Evolutionary conservation across 1,140 invertebrate genomes (phyloP).

Genomic region (Zeugodacus cucurbitae): DNA sequence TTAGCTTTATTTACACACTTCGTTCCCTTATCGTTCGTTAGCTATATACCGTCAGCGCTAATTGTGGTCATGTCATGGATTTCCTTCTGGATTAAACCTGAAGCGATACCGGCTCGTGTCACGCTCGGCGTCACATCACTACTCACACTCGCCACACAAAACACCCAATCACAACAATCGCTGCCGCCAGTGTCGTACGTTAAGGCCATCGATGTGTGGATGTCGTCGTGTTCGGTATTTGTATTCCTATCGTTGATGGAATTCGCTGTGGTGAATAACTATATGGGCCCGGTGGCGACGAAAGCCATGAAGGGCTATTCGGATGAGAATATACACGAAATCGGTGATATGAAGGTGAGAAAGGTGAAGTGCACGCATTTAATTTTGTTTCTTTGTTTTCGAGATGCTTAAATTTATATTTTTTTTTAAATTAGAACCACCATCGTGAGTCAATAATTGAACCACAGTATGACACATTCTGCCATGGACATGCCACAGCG

Average conservation of each 20-base stretch:
- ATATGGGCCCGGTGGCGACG: slow-evolving; percentile 87
- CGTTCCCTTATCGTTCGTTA: background rate
- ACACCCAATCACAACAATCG: slow-evolving; percentile 90
- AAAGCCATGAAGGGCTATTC: slow-evolving; percentile 92
- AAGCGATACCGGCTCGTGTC: slow-evolving; percentile 78
- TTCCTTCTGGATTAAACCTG: slow-evolving; percentile 93
- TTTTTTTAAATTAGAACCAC: slow-evolving; percentile 55
- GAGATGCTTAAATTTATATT: background rate
- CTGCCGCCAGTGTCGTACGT: slow-evolving; percentile 90
- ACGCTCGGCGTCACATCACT: slow-evolving; percentile 81
- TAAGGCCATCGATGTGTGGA: slow-evolving; percentile 93
- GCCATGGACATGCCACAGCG: slow-evolving; percentile 84
- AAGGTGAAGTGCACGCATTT: background rate
- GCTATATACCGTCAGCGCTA: slow-evolving; percentile 86
- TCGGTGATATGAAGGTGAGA: slow-evolving; percentile 80
- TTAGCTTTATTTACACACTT: background rate
- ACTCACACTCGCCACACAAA: slow-evolving; percentile 87
- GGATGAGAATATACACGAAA: slow-evolving; percentile 82
- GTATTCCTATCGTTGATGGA: slow-evolving; percentile 93
- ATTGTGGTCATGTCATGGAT: slow-evolving; percentile 95
- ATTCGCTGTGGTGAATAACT: slow-evolving; percentile 92
- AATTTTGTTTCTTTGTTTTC: background rate
- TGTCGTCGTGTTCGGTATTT: slow-evolving; percentile 92
- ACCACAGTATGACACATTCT: slow-evolving; percentile 86
- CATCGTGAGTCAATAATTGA: slow-evolving; percentile 67